A percentile compares a stretch with the other conserved stretches of the same genome.
phyloP scores from a whole-genome alignment of 2,113 vertebrate genomes.

The Sylvia atricapilla region DNA sequence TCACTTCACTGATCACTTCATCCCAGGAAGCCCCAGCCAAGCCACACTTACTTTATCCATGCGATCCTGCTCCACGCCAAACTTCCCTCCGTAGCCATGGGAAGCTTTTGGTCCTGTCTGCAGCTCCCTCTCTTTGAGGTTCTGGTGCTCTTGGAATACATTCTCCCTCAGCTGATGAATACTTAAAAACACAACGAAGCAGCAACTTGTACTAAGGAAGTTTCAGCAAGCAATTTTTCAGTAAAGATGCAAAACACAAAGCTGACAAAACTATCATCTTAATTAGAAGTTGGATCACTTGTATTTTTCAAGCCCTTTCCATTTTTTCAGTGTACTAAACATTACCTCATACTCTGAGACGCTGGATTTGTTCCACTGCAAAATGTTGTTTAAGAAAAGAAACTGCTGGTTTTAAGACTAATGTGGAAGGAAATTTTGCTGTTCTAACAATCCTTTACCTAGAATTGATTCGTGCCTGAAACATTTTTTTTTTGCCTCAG shows the following conservation, averaged over 20 bases:
- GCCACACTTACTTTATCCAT: constrained; percentile 89
- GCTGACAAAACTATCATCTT: background rate
- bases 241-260: background rate
- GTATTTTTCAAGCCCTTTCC: background rate
- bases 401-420: background rate
- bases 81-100: constrained; percentile 92
- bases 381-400: background rate
- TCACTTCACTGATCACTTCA: background rate
- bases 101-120: constrained; percentile 88
- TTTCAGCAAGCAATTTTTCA: background rate
- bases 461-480: background rate
- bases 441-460: background rate
- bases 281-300: background rate
- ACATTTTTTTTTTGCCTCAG: background rate
- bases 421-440: background rate
- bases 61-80: constrained; percentile 91
- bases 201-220: background rate
- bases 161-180: constrained; percentile 89
- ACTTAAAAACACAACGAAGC: constrained; percentile 61
- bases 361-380: background rate
- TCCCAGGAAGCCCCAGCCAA: background rate
- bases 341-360: background rate
- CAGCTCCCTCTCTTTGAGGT: constrained; percentile 87
- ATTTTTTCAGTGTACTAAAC: background rate
- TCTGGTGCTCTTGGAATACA: constrained; percentile 88